Base-by-base conservation (phyloP, 1,140 invertebrate genomes). In the Drosophila nannoptera region DNA sequence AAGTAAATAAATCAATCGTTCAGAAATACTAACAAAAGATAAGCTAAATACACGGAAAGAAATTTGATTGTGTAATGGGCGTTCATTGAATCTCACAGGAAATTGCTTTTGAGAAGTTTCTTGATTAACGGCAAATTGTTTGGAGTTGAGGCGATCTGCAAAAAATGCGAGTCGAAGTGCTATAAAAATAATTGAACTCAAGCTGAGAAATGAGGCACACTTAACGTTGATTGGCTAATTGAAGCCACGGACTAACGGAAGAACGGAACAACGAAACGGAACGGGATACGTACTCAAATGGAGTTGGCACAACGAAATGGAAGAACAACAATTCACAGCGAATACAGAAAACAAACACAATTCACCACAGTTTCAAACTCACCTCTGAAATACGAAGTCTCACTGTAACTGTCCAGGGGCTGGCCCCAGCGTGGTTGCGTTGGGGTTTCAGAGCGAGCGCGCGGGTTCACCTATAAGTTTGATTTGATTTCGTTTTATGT, bases 361-460 rank as follows among this genome's bases (percentile, higher is more conserved):
- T 22, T 12, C 16, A 46, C 22, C 45, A 54, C 6, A 33, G 6
- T 12, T 14, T 14, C 2, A 11, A 16, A 14, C 87, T 90, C 69
- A 95, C 94, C 92, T 93, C 92, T 92, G 55, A 93, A 89, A 75
- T 92, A 92, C 56, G 91, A 89, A 67, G 87, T 89, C 59, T 90
- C 88, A 78, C 73, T 64, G 74, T 87, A 89, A 87, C 88, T 88
- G 55, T 89, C 88, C 59, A 89, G 66, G 50, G 86, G 80, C 67
- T 78, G 78, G 59, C 86, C 86, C 92, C 92, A 93, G 74, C 92
- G 92, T 53, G 91, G 91, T 61, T 75, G 73, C 70, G 91, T 91
- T 49, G 94, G 92, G 45, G 92, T 93, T 62, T 92, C 90, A 40
- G 94, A 94, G 66, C 93, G 91, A 32, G 93, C 93, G 56, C 93